These are phyloP conservation scores for Otolemur garnettii DNA, from an alignment of 2,113 vertebrate genomes.

Conservation along the genomic window DNA sequence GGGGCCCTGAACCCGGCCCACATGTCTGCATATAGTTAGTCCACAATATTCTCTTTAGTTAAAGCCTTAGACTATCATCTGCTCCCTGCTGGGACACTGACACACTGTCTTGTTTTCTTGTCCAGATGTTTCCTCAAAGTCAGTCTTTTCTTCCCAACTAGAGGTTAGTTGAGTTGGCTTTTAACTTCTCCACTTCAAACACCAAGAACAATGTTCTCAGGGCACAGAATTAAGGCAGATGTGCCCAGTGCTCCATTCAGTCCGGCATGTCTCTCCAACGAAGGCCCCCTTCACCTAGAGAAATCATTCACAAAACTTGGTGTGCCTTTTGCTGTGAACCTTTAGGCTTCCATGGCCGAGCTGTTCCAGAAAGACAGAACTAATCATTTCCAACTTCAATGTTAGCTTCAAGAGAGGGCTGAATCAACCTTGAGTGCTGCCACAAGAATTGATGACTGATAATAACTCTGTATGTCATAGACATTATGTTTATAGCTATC, in stretches of 20 bases:
- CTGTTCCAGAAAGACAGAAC: background rate
- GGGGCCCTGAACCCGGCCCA: background rate
- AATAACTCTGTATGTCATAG: background rate
- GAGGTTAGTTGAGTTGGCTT: background rate
- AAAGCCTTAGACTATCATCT: background rate
- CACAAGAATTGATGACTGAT: background rate
- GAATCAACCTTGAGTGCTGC: background rate
- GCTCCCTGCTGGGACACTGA: background rate
- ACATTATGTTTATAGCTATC: background rate
- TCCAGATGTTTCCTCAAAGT: background rate
- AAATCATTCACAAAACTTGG: background rate
- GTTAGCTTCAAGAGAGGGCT: background rate
- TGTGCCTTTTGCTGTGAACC: background rate
- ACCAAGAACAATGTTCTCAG: background rate
- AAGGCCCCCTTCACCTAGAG: background rate
- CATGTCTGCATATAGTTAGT: background rate
- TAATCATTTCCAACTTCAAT: background rate
- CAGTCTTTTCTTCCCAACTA: background rate
- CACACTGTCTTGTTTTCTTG: background rate
- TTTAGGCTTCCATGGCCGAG: background rate
- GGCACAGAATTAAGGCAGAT: background rate
- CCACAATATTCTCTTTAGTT: background rate
- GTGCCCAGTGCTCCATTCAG: background rate
- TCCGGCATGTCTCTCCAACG: background rate
- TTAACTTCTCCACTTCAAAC: background rate